Conservation (phyloP, 1,140 invertebrate genomes). For the Drosophila auraria region DNA sequence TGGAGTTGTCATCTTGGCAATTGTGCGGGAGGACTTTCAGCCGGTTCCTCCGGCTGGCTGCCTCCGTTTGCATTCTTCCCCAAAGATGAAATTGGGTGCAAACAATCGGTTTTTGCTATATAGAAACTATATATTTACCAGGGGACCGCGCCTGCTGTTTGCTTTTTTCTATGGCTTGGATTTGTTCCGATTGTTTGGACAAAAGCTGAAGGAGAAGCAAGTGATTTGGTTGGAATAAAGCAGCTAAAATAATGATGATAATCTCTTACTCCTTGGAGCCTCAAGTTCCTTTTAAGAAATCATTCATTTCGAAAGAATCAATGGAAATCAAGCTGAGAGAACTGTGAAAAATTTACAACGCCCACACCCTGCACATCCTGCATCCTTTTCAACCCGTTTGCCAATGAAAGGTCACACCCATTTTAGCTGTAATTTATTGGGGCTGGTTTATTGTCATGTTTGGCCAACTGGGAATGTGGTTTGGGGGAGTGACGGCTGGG, state of each 20-base stretch:
- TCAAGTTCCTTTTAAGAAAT: neutral
- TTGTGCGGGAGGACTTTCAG: slow-evolving; percentile 40
- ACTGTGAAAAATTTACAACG: slow-evolving; percentile 16
- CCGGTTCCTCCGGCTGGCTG: slow-evolving; percentile 16
- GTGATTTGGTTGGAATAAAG: neutral
- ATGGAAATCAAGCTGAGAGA: slow-evolving; percentile 2
- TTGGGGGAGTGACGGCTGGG: slow-evolving; percentile 1
- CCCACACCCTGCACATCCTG: neutral
- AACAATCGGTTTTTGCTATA: slow-evolving; percentile 25
- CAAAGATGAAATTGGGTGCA: slow-evolving; percentile 38
- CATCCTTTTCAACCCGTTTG: slow-evolving; percentile 7
- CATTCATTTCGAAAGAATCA: neutral
- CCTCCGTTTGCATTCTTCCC: slow-evolving; percentile 28
- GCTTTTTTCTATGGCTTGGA: slow-evolving; percentile 5
- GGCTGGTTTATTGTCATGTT: slow-evolving; percentile 50
- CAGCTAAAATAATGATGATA: neutral
- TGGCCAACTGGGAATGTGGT: slow-evolving; percentile 23
- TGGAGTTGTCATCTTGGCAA: slow-evolving; percentile 60
- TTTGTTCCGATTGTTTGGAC: slow-evolving; percentile 20
- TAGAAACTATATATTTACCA: slow-evolving; percentile 9
- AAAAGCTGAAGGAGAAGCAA: neutral
- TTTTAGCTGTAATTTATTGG: slow-evolving; percentile 45
- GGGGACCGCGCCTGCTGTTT: slow-evolving; percentile 4
- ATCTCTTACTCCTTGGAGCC: neutral
- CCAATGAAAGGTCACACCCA: slow-evolving; percentile 33